Evolutionary conservation across 1,140 invertebrate species (phyloP).

Genomic region (Ips nitidus): DNA sequence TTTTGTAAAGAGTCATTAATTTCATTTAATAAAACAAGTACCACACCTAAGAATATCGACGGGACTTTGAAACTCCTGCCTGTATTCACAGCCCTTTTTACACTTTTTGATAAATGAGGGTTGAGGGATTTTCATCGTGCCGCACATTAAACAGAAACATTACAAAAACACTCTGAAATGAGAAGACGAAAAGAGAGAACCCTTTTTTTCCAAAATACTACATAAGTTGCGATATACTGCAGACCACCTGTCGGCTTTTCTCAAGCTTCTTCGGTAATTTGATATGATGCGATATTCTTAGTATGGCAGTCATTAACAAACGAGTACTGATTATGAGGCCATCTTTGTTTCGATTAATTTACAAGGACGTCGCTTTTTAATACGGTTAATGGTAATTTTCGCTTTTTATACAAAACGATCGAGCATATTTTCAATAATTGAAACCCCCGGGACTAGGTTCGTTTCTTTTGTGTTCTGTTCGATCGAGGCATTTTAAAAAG

Average conservation of each 20-base stretch:
- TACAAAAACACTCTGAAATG: too few relatives aligned
- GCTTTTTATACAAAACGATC: too few relatives aligned
- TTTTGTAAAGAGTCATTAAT: constrained; percentile 8
- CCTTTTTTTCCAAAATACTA: too few relatives aligned
- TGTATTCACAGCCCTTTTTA: background rate
- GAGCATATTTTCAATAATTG: background rate
- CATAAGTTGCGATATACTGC: background rate
- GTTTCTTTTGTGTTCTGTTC: constrained; percentile 13
- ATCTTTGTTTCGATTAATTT: constrained; percentile 6
- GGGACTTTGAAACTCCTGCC: background rate
- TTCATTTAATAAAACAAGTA: constrained; percentile 13
- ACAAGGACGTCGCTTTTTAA: background rate
- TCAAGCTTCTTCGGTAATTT: constrained; percentile 16
- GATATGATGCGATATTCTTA: constrained; percentile 10
- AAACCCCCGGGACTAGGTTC: too few relatives aligned
- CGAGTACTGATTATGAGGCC: constrained; percentile 6
- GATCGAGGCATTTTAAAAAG: constrained; percentile 26
- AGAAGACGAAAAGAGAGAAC: too few relatives aligned
- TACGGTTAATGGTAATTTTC: background rate
- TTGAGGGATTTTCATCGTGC: background rate
- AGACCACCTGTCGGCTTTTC: constrained; percentile 6
- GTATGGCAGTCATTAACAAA: constrained; percentile 21
- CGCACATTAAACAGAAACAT: too few relatives aligned
- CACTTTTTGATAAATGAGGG: background rate
- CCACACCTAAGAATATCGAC: constrained; percentile 4